Evolutionary conservation across 2,113 vertebrate species (phyloP).

Genomic region (Sebastes schlegelii): DNA sequence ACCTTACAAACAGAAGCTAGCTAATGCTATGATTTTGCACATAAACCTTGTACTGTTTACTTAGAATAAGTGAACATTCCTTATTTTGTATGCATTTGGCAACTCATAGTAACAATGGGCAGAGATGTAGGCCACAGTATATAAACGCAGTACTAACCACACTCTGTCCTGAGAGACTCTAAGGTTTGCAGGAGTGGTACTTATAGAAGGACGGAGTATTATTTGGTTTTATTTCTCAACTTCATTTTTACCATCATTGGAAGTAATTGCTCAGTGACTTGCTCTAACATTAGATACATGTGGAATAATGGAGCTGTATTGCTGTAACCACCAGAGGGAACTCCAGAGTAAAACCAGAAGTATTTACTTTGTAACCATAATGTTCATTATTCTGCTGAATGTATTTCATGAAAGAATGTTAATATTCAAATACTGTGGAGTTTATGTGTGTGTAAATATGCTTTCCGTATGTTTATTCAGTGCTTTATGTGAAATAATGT

Average conservation of each 20-base stretch:
- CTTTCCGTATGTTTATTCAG: constrained; percentile 44
- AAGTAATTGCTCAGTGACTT: neutral
- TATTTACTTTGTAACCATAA: neutral
- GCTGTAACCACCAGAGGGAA: constrained; percentile 13
- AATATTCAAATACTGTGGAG: constrained; percentile 35
- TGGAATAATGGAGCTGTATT: neutral
- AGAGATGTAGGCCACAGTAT: neutral
- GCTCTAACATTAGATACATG: neutral
- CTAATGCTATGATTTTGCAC: constrained; percentile 72
- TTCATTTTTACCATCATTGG: constrained; percentile 16
- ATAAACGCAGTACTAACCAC: constrained; percentile 1
- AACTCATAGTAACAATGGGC: neutral
- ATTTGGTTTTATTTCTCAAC: constrained; percentile 27
- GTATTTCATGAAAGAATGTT: constrained; percentile 56
- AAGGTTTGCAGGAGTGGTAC: neutral
- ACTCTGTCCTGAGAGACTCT: neutral
- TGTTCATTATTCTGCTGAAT: constrained; percentile 52
- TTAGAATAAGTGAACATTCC: constrained; percentile 50
- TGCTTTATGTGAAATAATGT: constrained; percentile 52
- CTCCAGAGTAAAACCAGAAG: constrained; percentile 20
- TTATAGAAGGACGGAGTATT: neutral
- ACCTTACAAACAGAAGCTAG: constrained; percentile 55
- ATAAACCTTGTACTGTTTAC: constrained; percentile 44
- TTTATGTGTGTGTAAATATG: constrained; percentile 26
- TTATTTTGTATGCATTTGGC: constrained; percentile 12